Conservation (phyloP, 2,888 invertebrate species). For the Harpagoxenus sublaevis region DNA sequence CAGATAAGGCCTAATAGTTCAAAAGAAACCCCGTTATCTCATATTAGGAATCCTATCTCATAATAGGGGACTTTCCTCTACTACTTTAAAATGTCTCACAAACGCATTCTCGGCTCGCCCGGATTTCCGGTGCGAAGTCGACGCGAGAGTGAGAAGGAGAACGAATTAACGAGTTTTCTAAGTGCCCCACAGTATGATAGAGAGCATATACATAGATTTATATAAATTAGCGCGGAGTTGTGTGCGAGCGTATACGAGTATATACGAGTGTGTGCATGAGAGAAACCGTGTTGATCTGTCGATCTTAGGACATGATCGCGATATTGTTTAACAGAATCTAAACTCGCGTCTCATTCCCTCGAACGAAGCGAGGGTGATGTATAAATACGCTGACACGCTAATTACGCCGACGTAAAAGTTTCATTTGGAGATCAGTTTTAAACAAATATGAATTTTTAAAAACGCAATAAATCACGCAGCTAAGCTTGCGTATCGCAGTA, state of each 20-base stretch:
- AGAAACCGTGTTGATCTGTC: constrained; percentile 5
- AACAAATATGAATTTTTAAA: constrained; percentile 12
- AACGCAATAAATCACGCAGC: constrained; percentile 14
- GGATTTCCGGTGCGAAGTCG: neutral
- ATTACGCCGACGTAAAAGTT: constrained; percentile 19
- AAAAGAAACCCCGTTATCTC: no score
- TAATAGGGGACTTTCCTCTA: no score
- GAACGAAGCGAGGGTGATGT: neutral
- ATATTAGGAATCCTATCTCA: no score
- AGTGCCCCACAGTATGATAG: constrained; percentile 59
- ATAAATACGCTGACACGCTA: constrained; percentile 7
- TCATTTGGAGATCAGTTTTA: constrained; percentile 9
- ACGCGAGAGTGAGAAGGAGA: neutral
- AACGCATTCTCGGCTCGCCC: neutral
- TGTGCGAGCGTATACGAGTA: constrained; percentile 50
- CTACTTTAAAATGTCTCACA: neutral
- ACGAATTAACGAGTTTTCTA: constrained; percentile 56
- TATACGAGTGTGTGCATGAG: constrained; percentile 57
- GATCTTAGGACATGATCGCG: constrained; percentile 1
- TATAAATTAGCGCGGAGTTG: constrained; percentile 19
- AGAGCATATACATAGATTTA: constrained; percentile 60
- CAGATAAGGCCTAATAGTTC: no score
- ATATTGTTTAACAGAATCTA: neutral
- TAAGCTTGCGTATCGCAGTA: constrained; percentile 13
- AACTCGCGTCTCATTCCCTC: neutral